Base-by-base conservation (phyloP, 2,797 vertebrate species). In the Coregonus sp. region DNA sequence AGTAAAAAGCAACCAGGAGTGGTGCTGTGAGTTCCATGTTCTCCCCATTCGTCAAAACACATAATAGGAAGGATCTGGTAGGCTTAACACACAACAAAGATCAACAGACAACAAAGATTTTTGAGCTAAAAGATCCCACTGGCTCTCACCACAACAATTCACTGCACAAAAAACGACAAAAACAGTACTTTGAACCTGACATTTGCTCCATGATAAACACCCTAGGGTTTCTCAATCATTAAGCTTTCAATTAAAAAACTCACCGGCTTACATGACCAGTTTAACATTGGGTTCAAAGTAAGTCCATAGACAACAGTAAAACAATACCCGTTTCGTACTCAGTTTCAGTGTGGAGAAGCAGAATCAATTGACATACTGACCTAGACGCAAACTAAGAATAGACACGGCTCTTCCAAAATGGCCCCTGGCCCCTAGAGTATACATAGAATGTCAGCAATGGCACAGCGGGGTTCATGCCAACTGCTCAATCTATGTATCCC, bases 361-460 rank as follows among this genome's bases (percentile, higher is more conserved):
- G 29, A 71, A 67, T 75, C 5, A 12, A 70, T 74, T 80, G 35
- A 81, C 80, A 86, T 81, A 76, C 67, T 59, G 54, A 78, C 70
- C 78, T 69, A 68, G 47, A 86, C 56, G 1, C 70, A n/a, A 25
- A 56, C 80, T 90, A 90, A 83, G 86, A 87, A 89, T 92, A 93
- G 67, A 73, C n/a, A 3, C 18, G 25, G 56, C 56, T 85, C 40
- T 81, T 81, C 88, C 83, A 81, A 81, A 86, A 84, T 75, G 80
- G 75, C 74, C 73, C 47, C 76, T 67, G 9, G 40, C 9, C 40
- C 40, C 61, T 63, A 75, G 75, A 80, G 75, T 82, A 83, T 75
- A 87, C 87, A 91, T 89, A 90, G 84, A 86, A 73, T 63, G 40
- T n/a, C 59, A 78, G 82, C 81, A 80, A 87, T 74, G 67, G 54